Conservation (phyloP, 2,888 invertebrate species). For the Branchellion lobata region DNA sequence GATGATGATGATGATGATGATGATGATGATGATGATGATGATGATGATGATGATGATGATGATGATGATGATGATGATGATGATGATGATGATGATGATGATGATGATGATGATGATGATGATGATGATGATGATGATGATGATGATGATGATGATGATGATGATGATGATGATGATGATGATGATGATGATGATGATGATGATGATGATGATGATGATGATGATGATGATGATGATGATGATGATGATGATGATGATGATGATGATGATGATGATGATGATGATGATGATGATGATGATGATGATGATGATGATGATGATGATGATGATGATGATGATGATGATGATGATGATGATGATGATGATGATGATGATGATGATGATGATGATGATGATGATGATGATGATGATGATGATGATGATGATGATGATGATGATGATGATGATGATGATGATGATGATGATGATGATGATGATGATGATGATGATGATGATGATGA, state of each 20-base stretch:
- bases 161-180: conserved; percentile 19
- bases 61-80: not conserved
- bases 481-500: not conserved
- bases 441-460: conserved; percentile 28
- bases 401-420: conserved; percentile 25
- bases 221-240: conserved; percentile 8
- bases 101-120: conserved; percentile 31
- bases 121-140: not conserved
- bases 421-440: conserved; percentile 8
- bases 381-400: conserved; percentile 30
- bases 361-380: conserved; percentile 35
- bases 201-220: not conserved
- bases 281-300: conserved; percentile 31
- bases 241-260: conserved; percentile 11
- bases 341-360: conserved; percentile 42
- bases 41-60: conserved; percentile 35
- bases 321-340: conserved; percentile 41
- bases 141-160: conserved; percentile 27
- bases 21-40: conserved; percentile 4
- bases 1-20: conserved; percentile 21
- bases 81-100: conserved; percentile 13
- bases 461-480: conserved; percentile 25
- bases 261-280: conserved; percentile 41
- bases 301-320: conserved; percentile 43
- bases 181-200: not conserved